A percentile compares a stretch with the other conserved stretches of the same genome.
Evolutionary conservation across 2,113 vertebrate species (phyloP).

Genomic region (Rana temporaria): DNA sequence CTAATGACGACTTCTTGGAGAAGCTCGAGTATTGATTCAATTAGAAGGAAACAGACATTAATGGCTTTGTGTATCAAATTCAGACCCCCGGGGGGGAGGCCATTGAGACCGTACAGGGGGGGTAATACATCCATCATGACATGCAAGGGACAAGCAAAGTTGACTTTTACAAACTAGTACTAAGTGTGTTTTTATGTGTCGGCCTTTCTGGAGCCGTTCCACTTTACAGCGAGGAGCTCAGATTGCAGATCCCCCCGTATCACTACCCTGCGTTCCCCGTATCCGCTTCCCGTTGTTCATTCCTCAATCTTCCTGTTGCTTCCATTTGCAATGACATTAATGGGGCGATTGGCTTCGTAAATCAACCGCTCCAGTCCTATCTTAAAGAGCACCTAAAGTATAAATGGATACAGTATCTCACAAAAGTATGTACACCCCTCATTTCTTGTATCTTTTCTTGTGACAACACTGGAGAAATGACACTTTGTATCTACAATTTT

Average conservation of each 20-base stretch:
- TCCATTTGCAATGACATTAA: neutral
- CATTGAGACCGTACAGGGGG: neutral
- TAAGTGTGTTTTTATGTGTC: conserved; percentile 13
- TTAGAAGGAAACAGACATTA: neutral
- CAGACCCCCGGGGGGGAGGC: neutral
- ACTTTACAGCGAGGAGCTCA: neutral
- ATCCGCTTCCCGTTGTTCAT: neutral
- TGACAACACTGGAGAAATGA: too few relatives aligned
- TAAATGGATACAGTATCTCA: too few relatives aligned
- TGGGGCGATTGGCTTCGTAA: too few relatives aligned
- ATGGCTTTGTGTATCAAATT: conserved; percentile 10
- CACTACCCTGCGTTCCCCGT: neutral
- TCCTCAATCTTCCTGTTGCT: neutral
- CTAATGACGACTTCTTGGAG: neutral
- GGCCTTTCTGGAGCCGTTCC: conserved; percentile 7
- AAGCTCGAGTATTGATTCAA: neutral
- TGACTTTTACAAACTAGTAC: conserved; percentile 1
- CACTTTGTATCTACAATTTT: too few relatives aligned
- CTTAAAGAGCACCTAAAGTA: too few relatives aligned
- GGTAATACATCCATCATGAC: neutral
- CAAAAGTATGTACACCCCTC: too few relatives aligned
- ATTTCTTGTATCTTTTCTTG: too few relatives aligned
- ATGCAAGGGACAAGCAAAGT: neutral
- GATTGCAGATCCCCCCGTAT: neutral
- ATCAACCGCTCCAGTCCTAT: too few relatives aligned